Conservation (phyloP, 2,797 vertebrate species). For the Phataginus tetradactyla region DNA sequence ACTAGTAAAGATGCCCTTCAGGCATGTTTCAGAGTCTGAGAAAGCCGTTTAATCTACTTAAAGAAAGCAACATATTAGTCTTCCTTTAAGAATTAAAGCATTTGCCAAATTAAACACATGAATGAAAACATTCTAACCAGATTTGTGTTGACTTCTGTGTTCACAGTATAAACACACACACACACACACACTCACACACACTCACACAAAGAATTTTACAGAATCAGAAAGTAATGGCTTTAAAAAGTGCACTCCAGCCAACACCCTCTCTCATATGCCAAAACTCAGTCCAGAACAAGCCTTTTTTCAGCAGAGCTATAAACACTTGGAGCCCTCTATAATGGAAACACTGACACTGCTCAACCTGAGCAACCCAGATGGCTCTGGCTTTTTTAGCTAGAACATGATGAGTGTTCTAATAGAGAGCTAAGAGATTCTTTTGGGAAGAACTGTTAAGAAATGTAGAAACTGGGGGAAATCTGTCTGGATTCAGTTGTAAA, state of each 20-base stretch:
- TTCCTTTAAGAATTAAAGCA: slow-evolving; percentile 52
- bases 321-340: slow-evolving; percentile 57
- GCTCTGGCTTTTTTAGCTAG: slow-evolving; percentile 49
- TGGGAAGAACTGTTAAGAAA: slow-evolving; percentile 56
- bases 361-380: slow-evolving; percentile 56
- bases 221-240: slow-evolving; percentile 45
- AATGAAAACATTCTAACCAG: slow-evolving; percentile 62
- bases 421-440: slow-evolving; percentile 58
- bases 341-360: slow-evolving; percentile 68
- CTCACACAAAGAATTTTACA: slow-evolving; percentile 44
- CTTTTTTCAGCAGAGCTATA: slow-evolving; percentile 57
- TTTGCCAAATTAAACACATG: slow-evolving; percentile 64
- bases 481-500: slow-evolving; percentile 26
- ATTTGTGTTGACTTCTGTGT: slow-evolving; percentile 73
- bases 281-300: slow-evolving; percentile 42
- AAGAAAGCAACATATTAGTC: slow-evolving; percentile 6
- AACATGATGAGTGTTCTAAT: slow-evolving; percentile 62
- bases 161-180: slow-evolving; percentile 46
- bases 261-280: slow-evolving; percentile 37
- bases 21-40: slow-evolving; percentile 6
- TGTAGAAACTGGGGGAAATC: neutral
- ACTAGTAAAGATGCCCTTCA: neutral
- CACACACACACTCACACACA: neutral
- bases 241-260: slow-evolving; percentile 42
- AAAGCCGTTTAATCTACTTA: slow-evolving; percentile 53